phyloP scores from a whole-genome alignment of 2,113 vertebrate species.

The Eublepharis macularius region DNA sequence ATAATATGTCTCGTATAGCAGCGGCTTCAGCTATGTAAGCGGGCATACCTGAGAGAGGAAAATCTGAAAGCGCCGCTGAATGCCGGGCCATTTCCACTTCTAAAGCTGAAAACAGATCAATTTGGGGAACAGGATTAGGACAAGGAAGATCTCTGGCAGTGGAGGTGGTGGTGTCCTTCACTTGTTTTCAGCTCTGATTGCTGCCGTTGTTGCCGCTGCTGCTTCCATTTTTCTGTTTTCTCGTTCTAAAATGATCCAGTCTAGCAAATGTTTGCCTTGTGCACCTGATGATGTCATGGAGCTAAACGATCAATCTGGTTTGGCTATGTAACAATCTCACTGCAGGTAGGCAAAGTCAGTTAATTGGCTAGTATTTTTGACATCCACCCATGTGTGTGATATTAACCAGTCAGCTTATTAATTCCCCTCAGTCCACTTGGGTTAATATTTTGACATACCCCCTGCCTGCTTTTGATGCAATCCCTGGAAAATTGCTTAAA shows the following conservation, averaged over 20 bases:
- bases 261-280: neutral
- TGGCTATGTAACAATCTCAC: neutral
- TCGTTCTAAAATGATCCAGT: neutral
- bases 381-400: neutral
- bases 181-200: neutral
- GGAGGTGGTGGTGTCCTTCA: no score
- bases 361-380: neutral
- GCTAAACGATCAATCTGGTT: no score
- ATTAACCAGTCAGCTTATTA: neutral
- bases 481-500: neutral
- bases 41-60: neutral
- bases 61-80: neutral
- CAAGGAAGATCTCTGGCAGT: no score
- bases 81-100: neutral
- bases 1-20: neutral
- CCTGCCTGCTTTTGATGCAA: neutral
- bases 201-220: neutral
- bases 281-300: neutral
- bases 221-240: neutral
- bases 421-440: no score
- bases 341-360: neutral
- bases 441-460: neutral
- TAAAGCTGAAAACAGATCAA: neutral
- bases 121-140: no score
- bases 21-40: neutral